These are phyloP conservation scores for Pogonocichla stellata DNA, from an alignment of 2,113 vertebrate species.

Conservation along the genomic window DNA sequence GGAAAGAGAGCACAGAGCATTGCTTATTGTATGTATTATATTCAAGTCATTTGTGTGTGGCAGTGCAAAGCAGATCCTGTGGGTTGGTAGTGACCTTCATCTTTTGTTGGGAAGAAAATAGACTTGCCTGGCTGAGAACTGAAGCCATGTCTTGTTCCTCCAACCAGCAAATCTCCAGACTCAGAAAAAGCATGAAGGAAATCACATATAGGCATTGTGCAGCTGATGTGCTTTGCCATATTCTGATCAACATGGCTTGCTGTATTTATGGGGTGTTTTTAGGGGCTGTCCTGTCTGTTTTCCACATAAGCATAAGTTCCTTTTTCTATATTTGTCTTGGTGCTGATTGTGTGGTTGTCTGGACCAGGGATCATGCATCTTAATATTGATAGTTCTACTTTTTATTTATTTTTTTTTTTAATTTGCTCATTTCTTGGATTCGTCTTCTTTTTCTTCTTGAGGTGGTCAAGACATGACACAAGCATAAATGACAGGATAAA, in stretches of 20 bases:
- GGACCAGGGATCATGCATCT: not conserved
- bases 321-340: not conserved
- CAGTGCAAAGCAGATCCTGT: not conserved
- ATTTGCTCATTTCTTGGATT: not conserved
- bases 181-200: not conserved
- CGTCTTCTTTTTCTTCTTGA: not conserved
- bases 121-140: not conserved
- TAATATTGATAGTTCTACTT: not conserved
- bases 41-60: not conserved
- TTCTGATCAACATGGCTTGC: not conserved
- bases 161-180: not conserved
- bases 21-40: not conserved
- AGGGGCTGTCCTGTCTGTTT: not conserved
- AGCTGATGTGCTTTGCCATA: not conserved
- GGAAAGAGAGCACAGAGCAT: not conserved
- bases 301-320: rapidly evolving
- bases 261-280: rapidly evolving
- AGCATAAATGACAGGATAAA: not conserved
- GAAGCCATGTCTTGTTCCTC: not conserved
- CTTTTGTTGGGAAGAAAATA: not conserved
- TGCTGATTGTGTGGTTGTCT: not conserved
- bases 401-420: not conserved
- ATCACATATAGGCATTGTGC: rapidly evolving
- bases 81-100: not conserved
- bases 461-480: not conserved